Evolutionary conservation across 2,113 vertebrate species (phyloP), one percentile per base, ranked within the genome.

Genomic region (Esox niger): DNA sequence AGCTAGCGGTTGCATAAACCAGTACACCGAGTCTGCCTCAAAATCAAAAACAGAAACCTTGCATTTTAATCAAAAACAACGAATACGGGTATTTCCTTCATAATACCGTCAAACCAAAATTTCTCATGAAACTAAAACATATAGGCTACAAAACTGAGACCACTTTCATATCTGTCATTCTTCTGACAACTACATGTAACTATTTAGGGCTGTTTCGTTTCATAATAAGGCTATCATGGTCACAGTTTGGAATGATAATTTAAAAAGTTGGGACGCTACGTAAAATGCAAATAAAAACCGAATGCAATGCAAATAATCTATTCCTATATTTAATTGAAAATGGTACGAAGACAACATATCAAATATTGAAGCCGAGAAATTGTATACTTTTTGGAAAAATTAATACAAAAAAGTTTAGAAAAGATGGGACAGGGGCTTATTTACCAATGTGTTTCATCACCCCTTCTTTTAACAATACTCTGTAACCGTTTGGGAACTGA

Each of bases 181-280:
- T 8, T 21, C 8, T 23, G 57, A 75, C 68, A 29, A 33, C 29
- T 84, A 74, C 79, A 82, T 60, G 73, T 80, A 76, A 79, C 56
- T 77, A 70, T 62, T 60, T 38, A 76, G 81, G 77, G 57, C 79
- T 78, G 65, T 62, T n/a, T n/a, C n/a, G n/a, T 77, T 78, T 76
- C 62, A 80, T 72, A 79, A 73, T 70, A 87, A 86, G 87, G 85
- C 87, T 82, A 82, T 78, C 82, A 81, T 84, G 87, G 82, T 86
- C 85, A 84, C 84, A 87, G 86, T 81, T 82, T 75, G 76, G 78
- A 77, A 74, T 68, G 75, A n/a, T n/a, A n/a, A n/a, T n/a, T n/a
- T n/a, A n/a, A n/a, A n/a, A n/a, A n/a, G n/a, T n/a, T n/a, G n/a
- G n/a, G n/a, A n/a, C n/a, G n/a, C n/a, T n/a, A n/a, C n/a, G n/a